phyloP scores from a whole-genome alignment of 2,888 invertebrate genomes.

The Allophyes oxyacanthae region DNA sequence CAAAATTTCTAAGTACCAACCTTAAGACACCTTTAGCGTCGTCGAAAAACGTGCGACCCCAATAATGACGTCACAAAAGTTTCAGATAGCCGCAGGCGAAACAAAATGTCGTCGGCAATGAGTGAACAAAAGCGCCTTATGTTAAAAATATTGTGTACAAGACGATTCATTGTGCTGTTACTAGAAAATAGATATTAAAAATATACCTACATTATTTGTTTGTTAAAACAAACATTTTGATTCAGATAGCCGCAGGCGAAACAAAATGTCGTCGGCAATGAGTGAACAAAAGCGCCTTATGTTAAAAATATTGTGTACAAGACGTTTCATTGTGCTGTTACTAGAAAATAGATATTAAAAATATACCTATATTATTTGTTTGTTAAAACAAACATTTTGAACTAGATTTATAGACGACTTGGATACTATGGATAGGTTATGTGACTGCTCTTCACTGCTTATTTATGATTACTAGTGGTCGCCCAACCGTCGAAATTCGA shows the following conservation, averaged over 20 bases:
- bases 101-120: slow-evolving; percentile 51
- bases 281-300: slow-evolving; percentile 39
- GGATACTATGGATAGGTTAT: too few species aligned
- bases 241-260: slow-evolving; percentile 30
- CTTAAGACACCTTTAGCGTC: slow-evolving; percentile 42
- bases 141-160: slow-evolving; percentile 39
- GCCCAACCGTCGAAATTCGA: too few species aligned
- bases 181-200: slow-evolving; percentile 17
- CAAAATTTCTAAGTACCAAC: slow-evolving; percentile 28
- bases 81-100: slow-evolving; percentile 42
- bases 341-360: slow-evolving; percentile 17
- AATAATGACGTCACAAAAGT: slow-evolving; percentile 50
- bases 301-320: slow-evolving; percentile 38
- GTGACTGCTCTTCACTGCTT: too few species aligned
- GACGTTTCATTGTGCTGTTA: slow-evolving; percentile 34
- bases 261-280: slow-evolving; percentile 51
- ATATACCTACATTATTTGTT: slow-evolving; percentile 25
- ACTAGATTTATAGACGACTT: slow-evolving; percentile 3
- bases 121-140: slow-evolving; percentile 39
- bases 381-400: slow-evolving; percentile 16
- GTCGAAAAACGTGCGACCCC: slow-evolving; percentile 43
- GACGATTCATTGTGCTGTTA: slow-evolving; percentile 32
- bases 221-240: slow-evolving; percentile 16
- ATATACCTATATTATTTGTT: slow-evolving; percentile 25
- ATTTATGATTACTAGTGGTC: too few species aligned